phyloP scores from a whole-genome alignment of 2,888 invertebrate species.

The Cremastinae sp. region DNA sequence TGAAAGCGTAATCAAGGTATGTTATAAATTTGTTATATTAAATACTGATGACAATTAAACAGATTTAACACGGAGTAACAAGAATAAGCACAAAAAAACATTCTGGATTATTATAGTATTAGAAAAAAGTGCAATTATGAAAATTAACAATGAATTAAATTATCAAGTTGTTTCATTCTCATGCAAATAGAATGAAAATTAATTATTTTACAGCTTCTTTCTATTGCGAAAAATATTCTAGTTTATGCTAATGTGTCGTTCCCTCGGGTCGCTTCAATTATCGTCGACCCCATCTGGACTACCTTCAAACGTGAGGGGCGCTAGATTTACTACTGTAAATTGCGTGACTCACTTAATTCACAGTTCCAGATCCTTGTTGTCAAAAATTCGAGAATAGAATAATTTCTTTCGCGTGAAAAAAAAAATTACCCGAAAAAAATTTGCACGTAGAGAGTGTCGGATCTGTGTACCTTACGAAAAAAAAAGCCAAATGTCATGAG shows the following conservation, averaged over 20 bases:
- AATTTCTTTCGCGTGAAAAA: too few relatives aligned
- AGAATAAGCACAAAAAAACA: too few relatives aligned
- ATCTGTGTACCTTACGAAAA: too few relatives aligned
- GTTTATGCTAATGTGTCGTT: conserved; percentile 57
- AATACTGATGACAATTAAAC: too few relatives aligned
- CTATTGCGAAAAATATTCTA: conserved; percentile 23
- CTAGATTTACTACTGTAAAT: conserved; percentile 9
- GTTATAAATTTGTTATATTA: too few relatives aligned
- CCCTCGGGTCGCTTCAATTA: conserved; percentile 60
- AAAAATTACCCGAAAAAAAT: neutral
- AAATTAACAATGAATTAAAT: conserved; percentile 23
- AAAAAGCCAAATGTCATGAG: too few relatives aligned
- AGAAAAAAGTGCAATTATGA: neutral
- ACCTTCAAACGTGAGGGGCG: conserved; percentile 40
- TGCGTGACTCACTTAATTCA: neutral
- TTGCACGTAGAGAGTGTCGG: neutral
- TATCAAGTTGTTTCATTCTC: conserved; percentile 37
- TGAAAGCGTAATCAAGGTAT: conserved; percentile 74
- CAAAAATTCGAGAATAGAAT: too few relatives aligned
- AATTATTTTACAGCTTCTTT: conserved; percentile 19
- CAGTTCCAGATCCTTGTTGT: conserved; percentile 24
- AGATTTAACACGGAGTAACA: too few relatives aligned
- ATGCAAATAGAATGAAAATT: conserved; percentile 48
- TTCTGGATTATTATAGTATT: too few relatives aligned
- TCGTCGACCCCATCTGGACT: conserved; percentile 39